Base-by-base conservation (phyloP, 2,797 vertebrate genomes). In the Falco naumanni region DNA sequence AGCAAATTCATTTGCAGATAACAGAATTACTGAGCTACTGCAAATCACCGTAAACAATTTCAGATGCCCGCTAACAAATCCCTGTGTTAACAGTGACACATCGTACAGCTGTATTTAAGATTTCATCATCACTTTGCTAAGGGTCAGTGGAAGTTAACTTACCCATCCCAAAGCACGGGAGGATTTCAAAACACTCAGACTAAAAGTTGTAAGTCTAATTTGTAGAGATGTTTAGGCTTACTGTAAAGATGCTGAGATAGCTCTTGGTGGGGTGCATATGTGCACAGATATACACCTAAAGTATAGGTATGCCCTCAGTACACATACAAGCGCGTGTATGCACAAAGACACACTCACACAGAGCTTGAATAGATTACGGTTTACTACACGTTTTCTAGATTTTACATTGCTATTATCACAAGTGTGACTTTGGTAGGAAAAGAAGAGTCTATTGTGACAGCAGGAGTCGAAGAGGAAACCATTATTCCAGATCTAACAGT, bases 401-500 rank as follows among this genome's bases (percentile, higher is more conserved):
- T 92, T 93, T 48, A 64, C 72, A 16, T 72, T 72, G 20, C 95
- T 90, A 68, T 41, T 90, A 68, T 41, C 71, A 33, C 87, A 56
- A 94, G 63, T 5, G 87, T 11, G 89, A 71, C 85, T 92, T 69
- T 1, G 34, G 79, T 9, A 70, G 39, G 76, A n/a, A 7, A 53
- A 72, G 43, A 63, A 24, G 63, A 79, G 61, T 65, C 94, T 34
- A 92, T 88, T 90, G 96, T 95, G 82, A 61, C 24, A 16, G 80
- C 37, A 31, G 15, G 11, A 72, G 50, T 53, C 43, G 47, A 74
- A 82, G 87, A 66, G 63, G 78, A 60, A 94, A n/a, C 33, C 92
- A 57, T 88, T 66, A 98, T 98, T 98, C 48, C 53, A 98, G 95
- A 97, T 97, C 97, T 92, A 94, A 98, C 93, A 98, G 98, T 98